Base-by-base conservation (phyloP, 2,113 vertebrate genomes). In the Alligator mississippiensis region DNA sequence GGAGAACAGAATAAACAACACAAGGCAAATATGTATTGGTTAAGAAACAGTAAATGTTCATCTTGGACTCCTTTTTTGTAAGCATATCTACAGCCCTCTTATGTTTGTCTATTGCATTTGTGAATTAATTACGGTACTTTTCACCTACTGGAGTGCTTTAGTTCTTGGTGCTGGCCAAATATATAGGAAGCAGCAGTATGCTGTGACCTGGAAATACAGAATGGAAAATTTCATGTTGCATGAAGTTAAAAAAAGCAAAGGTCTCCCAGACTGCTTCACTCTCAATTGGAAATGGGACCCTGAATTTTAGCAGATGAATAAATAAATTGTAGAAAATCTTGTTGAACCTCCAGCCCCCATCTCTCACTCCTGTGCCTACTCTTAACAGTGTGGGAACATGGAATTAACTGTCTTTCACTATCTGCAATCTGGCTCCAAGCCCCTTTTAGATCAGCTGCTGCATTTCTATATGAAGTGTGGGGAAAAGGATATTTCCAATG, bases 311-410 rank as follows among this genome's bases (percentile, higher is more conserved):
- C 11, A 77, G 9, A 34, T 30, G 11, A 27, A 9, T 58, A 34
- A 74, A 74, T 47, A 74, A 34, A 7, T 72, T 55, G 6, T 5
- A 74, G 21, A 24, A 87, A 87, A 90, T 77, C 24, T 68, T 5
- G 11, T 5, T 77, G 7, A 17, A 85, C 13, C 4, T 63, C 47
- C 3, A 25, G 16, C 9, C 0, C 0, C 3, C 78, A 24, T 76
- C 72, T 24, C 24, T 79, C 1, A 0, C 6, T n/a, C 13, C 4
- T 82, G 17, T 25, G 60, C 11, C 2, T 6, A 3, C 5, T 4
- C 76, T 5, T 2, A 21, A 54, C 9, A 7, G 47, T 5, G 38
- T 66, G 62, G 64, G 47, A 64, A 27, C 24, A 79, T 34, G 25
- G 21, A 78, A 19, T 78, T 14, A 78, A 18, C 9, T 64, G 21